phyloP scores from a whole-genome alignment of 2,888 invertebrate genomes.

The Barypeithes pellucidus region DNA sequence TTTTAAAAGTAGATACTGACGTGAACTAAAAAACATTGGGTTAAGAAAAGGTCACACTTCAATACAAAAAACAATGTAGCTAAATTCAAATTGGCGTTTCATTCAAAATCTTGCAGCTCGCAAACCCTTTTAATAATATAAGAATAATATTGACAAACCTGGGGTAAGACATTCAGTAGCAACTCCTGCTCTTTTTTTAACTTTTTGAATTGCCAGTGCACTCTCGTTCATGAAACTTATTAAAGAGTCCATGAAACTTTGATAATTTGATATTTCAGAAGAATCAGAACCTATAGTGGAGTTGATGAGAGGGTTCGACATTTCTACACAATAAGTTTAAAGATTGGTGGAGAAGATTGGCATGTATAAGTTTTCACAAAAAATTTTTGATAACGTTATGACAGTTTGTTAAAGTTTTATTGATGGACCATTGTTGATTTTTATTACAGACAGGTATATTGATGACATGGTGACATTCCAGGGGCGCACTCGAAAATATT shows the following conservation, averaged over 20 bases:
- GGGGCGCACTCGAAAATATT: too few species aligned
- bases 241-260: constrained; percentile 40
- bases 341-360: not conserved
- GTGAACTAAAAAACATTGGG: too few species aligned
- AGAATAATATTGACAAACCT: constrained; percentile 12
- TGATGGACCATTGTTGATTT: not conserved
- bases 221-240: constrained; percentile 42
- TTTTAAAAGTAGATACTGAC: too few species aligned
- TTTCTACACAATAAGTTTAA: constrained; percentile 22
- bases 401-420: not conserved
- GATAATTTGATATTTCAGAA: constrained; percentile 29
- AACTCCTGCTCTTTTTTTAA: constrained; percentile 34
- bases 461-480: too few species aligned
- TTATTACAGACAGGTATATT: too few species aligned
- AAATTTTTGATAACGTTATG: not conserved
- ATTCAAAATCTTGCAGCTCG: too few species aligned
- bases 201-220: constrained; percentile 22
- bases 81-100: too few species aligned
- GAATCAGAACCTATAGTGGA: not conserved
- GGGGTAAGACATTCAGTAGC: constrained; percentile 17
- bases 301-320: not conserved
- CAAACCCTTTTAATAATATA: too few species aligned
- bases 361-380: too few species aligned
- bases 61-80: too few species aligned
- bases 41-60: too few species aligned